A percentile compares a stretch with the other conserved stretches of the same genome.
phyloP scores from a whole-genome alignment of 2,888 invertebrate genomes.

The Acholoe squamosa region DNA sequence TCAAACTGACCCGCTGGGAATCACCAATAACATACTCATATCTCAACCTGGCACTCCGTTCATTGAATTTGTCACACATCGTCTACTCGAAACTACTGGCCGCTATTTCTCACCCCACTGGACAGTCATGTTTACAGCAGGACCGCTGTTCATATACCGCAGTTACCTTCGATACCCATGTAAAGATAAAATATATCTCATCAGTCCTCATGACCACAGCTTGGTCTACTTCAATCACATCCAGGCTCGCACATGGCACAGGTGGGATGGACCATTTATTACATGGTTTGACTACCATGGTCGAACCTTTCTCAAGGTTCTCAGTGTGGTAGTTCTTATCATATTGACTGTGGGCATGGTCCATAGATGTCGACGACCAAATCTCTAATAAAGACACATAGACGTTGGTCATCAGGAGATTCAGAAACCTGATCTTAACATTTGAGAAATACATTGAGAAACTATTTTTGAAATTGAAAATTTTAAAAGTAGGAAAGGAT shows the following conservation, averaged over 20 bases:
- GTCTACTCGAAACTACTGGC: not conserved
- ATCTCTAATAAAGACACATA: not conserved
- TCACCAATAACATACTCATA: constrained; percentile 67
- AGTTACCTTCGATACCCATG: constrained; percentile 54
- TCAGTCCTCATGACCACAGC: constrained; percentile 9
- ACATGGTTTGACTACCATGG: constrained; percentile 61
- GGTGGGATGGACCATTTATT: constrained; percentile 67
- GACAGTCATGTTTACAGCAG: constrained; percentile 69
- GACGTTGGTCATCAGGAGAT: constrained; percentile 17
- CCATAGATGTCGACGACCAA: not conserved
- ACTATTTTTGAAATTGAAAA: no score
- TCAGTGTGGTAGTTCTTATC: not conserved
- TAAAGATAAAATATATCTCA: not conserved
- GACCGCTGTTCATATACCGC: constrained; percentile 67
- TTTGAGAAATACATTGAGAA: no score
- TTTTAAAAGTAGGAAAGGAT: no score
- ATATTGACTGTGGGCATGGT: not conserved
- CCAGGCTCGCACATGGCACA: constrained; percentile 65
- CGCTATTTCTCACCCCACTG: constrained; percentile 66
- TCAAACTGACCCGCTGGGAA: constrained; percentile 65
- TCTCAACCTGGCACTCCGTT: constrained; percentile 60
- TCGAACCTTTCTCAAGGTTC: not conserved
- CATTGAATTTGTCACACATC: constrained; percentile 35
- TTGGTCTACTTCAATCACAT: constrained; percentile 53
- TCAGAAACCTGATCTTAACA: constrained; percentile 1